Conservation (phyloP, 2,888 invertebrate genomes). For the Miltochrista miniata region DNA sequence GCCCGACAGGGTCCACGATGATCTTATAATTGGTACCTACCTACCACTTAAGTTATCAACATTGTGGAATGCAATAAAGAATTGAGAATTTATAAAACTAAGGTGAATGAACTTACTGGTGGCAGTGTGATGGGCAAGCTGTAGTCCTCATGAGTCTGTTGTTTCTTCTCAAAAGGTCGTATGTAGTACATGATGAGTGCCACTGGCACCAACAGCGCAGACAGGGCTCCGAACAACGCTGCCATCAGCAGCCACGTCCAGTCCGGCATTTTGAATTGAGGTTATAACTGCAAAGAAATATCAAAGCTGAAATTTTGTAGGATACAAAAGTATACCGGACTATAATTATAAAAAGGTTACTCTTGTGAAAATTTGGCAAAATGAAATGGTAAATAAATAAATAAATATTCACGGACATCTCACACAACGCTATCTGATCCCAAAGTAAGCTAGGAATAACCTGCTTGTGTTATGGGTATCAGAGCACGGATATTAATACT, state of each 20-base stretch:
- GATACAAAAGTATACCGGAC: background rate
- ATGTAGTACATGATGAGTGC: conserved; percentile 66
- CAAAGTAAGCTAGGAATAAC: too few relatives aligned
- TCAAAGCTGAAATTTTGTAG: background rate
- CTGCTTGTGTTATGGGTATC: too few relatives aligned
- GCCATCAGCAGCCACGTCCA: conserved; percentile 74
- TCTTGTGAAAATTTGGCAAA: too few relatives aligned
- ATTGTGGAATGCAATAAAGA: too few relatives aligned
- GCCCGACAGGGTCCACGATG: too few relatives aligned
- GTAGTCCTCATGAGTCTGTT: conserved; percentile 46
- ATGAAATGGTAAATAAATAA: too few relatives aligned
- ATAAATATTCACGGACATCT: too few relatives aligned
- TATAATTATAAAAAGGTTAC: too few relatives aligned
- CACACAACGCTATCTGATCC: too few relatives aligned
- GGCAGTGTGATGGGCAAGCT: conserved; percentile 67
- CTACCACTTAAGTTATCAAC: too few relatives aligned
- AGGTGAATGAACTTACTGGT: conserved; percentile 53
- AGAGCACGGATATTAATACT: too few relatives aligned
- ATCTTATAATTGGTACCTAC: too few relatives aligned
- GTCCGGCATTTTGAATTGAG: conserved; percentile 67
- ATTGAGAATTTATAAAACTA: background rate
- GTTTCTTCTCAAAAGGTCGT: conserved; percentile 63
- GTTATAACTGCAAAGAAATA: conserved; percentile 27
- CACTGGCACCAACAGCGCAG: conserved; percentile 64
- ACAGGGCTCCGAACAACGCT: conserved; percentile 66